Base-by-base conservation (phyloP, 1,140 invertebrate species). In the Anastrepha obliqua region DNA sequence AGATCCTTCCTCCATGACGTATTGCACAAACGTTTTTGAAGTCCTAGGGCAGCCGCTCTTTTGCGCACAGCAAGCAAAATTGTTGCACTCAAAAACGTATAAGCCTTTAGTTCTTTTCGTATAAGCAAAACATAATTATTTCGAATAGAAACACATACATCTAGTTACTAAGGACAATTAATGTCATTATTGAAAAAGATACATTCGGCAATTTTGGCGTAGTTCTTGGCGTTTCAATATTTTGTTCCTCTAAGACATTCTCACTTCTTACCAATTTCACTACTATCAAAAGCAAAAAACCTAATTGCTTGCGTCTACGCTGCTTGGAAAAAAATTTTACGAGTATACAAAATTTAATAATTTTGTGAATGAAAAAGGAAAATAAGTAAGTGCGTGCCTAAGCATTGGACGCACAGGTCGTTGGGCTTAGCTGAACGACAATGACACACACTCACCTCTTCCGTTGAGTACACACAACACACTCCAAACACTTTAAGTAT, bases 291-390 rank as follows among this genome's bases (percentile, higher is more conserved):
- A 20, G 8, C 3, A 20, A 29, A 81, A 74, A 74, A 74, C 44
- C 42, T 44, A 81, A 81, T 81, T 81, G 74, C 74, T 11, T 55
- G 74, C 20, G 47, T 29, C 47, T 15, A 15, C 47, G 47, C 9
- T 86, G 59, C 39, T 20, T 51, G 11, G 15, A 81, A 17, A 44
- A 81, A 58, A 20, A 7, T 17, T 3, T 9, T 9, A n/a, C 15
- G 29, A 29, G 29, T 29, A 67, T 64, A 44, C 29, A 64, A 81
- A 62, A 86, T 44, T 44, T 86, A 17, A 62, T 17, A 81, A 55
- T 81, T 81, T 81, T 81, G 44, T 81, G 74, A 81, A 81, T 81
- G 74, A 81, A 81, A 81, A 81, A 20, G 47, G 8, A 81, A 87
- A 87, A 81, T 78, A 60, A 39, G 74, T 87, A 47, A 29, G 78